Conservation (phyloP, 2,888 invertebrate species). For the Rhogogaster chlorosoma region DNA sequence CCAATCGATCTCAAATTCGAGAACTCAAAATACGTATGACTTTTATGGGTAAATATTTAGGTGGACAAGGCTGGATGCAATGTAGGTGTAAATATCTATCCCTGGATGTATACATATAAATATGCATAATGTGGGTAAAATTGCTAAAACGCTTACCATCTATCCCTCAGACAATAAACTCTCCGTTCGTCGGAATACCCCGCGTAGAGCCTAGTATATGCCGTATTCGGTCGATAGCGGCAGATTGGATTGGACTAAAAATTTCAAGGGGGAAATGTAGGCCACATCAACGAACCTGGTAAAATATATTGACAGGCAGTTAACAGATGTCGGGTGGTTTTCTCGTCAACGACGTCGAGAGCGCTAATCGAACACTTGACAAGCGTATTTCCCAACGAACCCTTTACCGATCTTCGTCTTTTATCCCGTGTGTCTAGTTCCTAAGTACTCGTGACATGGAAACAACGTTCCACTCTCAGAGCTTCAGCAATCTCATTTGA, state of each 20-base stretch:
- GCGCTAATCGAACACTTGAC: conserved; percentile 50
- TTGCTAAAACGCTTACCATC: conserved; percentile 25
- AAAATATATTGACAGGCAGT: conserved; percentile 49
- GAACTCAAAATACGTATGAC: background rate
- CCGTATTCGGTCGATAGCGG: conserved; percentile 16
- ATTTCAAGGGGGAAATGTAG: conserved; percentile 41
- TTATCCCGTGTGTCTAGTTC: conserved; percentile 20
- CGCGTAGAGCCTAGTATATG: background rate
- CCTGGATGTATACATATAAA: background rate
- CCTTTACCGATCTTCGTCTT: conserved; percentile 29
- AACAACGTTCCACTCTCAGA: background rate
- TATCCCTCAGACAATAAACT: conserved; percentile 32
- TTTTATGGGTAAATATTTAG: conserved; percentile 7
- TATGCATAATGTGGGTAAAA: conserved; percentile 29
- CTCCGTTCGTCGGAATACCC: background rate
- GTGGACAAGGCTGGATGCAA: background rate
- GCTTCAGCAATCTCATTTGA: conserved; percentile 15
- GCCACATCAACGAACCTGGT: conserved; percentile 42
- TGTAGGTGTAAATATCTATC: background rate
- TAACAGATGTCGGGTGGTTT: conserved; percentile 42
- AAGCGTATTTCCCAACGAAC: conserved; percentile 33
- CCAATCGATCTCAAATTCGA: background rate
- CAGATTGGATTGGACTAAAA: conserved; percentile 48
- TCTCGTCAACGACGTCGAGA: conserved; percentile 38
- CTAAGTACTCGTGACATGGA: conserved; percentile 14